Evolutionary conservation across 2,888 invertebrate species (phyloP), one percentile per base, ranked within the genome.

Genomic region (Caenorhabditis wallacei): DNA sequence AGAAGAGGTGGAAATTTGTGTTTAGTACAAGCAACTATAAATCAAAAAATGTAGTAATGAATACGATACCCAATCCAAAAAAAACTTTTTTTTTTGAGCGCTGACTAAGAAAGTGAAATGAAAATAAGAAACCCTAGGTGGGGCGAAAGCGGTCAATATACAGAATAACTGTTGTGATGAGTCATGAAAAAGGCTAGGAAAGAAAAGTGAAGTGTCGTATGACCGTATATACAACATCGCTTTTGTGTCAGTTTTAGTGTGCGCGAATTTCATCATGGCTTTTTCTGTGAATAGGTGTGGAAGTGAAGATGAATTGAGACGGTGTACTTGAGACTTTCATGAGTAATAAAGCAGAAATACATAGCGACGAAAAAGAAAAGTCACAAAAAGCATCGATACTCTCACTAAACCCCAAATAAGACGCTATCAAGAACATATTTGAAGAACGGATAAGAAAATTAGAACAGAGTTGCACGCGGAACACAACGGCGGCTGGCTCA

Each of bases 151-250:
- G 59, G 76, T 76, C 76, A 76, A 76, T 76, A 69, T 75, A 75
- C 57, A 40, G 35, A 75, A 57, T 66, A 48, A 75, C 35, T 57
- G 43, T 43, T 56, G 53, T 51, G 24, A 61, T 75, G 57, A 75
- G 24, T 57, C 63, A 75, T 20, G 18, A 26, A 37, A 24, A 61
- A 64, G 61, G 59, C 66, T 57, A 70, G 48, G 18, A 26, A n/a
- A 30, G n/a, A 72, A 53, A 72, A 75, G 30, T 75, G 59, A 59
- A 69, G 76, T 76, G 69, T 68, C 61, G 51, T 54, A 56, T 54
- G 78, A 69, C 66, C 61, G 69, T 78, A 76, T 61, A 61, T 57
- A 69, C 7, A 18, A 48, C 46, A 18, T 51, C n/a, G n/a, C 59
- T 59, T 22, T 63, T 54, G 48, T 48, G 63, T 63, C 51, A 22